Conservation (phyloP, 2,113 vertebrate genomes). For the Tetraodon nigroviridis region DNA sequence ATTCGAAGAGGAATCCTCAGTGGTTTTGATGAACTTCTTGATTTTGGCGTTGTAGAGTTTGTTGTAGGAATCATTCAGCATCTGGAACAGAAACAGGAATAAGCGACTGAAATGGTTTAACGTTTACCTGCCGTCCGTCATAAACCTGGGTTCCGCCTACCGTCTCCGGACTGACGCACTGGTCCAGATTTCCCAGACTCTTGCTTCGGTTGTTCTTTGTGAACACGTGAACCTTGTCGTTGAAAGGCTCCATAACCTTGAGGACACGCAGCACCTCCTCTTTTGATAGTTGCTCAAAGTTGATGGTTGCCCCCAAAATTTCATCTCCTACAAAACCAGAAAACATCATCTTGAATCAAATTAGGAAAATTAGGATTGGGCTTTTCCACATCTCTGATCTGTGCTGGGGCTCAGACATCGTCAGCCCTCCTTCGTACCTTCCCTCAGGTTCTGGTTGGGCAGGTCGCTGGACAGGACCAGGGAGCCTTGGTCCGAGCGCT, state of each 20-base stretch:
- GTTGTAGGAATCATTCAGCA: constrained; percentile 70
- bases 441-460: constrained; percentile 29
- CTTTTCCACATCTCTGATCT: background rate
- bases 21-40: constrained; percentile 63
- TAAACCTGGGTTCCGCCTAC: constrained; percentile 43
- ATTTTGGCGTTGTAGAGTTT: constrained; percentile 73
- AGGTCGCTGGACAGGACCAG: constrained; percentile 49
- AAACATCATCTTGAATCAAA: too few relatives aligned
- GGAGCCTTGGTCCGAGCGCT: constrained; percentile 48
- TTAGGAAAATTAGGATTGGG: background rate
- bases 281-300: constrained; percentile 66
- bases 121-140: background rate
- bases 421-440: constrained; percentile 52
- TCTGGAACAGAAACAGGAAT: constrained; percentile 51
- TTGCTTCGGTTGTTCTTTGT: constrained; percentile 52
- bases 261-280: constrained; percentile 63
- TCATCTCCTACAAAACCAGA: constrained; percentile 60
- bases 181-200: constrained; percentile 60
- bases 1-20: background rate
- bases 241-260: constrained; percentile 63
- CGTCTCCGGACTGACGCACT: constrained; percentile 40
- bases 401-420: too few relatives aligned
- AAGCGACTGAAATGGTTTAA: constrained; percentile 3
- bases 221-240: constrained; percentile 59
- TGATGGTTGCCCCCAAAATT: constrained; percentile 63